Percentiles rank a stretch among this genome's conserved stretches.
These are phyloP conservation scores for Troides helena DNA, from an alignment of 2,888 invertebrate genomes.

Conservation along the genomic window DNA sequence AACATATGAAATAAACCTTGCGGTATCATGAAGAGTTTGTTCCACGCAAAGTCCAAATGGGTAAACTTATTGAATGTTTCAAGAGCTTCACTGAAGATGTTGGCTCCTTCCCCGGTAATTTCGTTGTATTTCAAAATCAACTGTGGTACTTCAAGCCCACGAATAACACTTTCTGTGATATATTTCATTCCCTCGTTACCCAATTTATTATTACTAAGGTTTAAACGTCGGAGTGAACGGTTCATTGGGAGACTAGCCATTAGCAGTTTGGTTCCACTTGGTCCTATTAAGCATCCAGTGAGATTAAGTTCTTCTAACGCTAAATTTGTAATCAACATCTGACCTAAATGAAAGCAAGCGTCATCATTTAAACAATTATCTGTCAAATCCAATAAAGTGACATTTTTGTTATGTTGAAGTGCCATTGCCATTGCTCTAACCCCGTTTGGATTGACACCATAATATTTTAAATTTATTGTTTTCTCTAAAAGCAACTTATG, in stretches of 20 bases:
- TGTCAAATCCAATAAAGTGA: constrained; percentile 51
- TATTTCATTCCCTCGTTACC: constrained; percentile 48
- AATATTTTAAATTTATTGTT: constrained; percentile 58
- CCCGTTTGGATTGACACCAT: constrained; percentile 55
- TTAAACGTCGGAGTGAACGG: constrained; percentile 43
- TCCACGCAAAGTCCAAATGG: constrained; percentile 60
- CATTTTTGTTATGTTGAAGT: constrained; percentile 51
- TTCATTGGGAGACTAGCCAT: constrained; percentile 45
- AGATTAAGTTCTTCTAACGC: constrained; percentile 52
- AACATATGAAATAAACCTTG: constrained; percentile 46
- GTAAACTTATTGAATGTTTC: constrained; percentile 51
- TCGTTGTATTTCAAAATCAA: constrained; percentile 54
- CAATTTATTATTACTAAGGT: constrained; percentile 52
- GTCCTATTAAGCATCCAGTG: constrained; percentile 60
- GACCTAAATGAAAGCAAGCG: constrained; percentile 60
- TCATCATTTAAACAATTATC: constrained; percentile 60
- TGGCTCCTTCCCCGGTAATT: constrained; percentile 48
- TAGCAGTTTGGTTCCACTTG: constrained; percentile 45
- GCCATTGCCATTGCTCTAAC: constrained; percentile 60
- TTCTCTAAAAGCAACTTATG: constrained; percentile 46
- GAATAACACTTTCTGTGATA: constrained; percentile 44
- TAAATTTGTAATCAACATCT: constrained; percentile 52
- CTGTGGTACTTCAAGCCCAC: constrained; percentile 46
- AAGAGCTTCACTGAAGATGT: constrained; percentile 47
- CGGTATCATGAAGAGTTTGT: constrained; percentile 44